These are phyloP conservation scores for Solea solea DNA, from an alignment of 2,113 vertebrate species.

Conservation along the genomic window DNA sequence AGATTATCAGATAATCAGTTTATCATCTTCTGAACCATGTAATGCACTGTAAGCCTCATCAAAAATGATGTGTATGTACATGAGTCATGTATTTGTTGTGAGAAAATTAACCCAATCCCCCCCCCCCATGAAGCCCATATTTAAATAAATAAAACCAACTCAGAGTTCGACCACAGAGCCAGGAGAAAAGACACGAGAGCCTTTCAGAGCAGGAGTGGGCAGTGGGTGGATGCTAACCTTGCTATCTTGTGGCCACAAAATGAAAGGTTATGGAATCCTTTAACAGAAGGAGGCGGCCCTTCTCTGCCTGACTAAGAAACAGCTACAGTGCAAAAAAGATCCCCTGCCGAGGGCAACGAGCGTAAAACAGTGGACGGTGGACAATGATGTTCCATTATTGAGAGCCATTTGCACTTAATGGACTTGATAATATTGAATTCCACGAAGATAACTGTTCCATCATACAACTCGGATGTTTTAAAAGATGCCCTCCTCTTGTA, in stretches of 20 bases:
- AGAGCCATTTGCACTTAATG: slow-evolving; percentile 35
- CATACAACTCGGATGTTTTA: too few relatives aligned
- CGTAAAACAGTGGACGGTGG: neutral
- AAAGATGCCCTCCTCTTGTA: neutral
- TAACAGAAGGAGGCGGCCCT: slow-evolving; percentile 5
- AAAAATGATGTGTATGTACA: too few relatives aligned
- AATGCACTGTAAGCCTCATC: too few relatives aligned
- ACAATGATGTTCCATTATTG: slow-evolving; percentile 27
- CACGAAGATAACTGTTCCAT: too few relatives aligned
- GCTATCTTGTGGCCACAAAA: slow-evolving; percentile 53
- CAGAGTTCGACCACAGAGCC: slow-evolving; percentile 35
- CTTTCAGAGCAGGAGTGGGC: slow-evolving; percentile 23
- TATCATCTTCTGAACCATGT: too few relatives aligned
- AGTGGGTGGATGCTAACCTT: slow-evolving; percentile 43
- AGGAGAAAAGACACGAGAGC: slow-evolving; percentile 41
- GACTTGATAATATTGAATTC: neutral
- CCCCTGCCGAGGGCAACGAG: neutral
- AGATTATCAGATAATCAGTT: too few relatives aligned
- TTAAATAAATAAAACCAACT: slow-evolving; percentile 17
- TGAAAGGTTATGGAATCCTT: slow-evolving; percentile 48
- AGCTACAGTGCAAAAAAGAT: neutral
- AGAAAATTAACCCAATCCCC: too few relatives aligned
- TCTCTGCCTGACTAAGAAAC: slow-evolving; percentile 7
- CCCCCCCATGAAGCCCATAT: neutral
- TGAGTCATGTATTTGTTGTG: too few relatives aligned